Evolutionary conservation across 1,140 invertebrate species (phyloP).

Genomic region (Brachionus sp.): DNA sequence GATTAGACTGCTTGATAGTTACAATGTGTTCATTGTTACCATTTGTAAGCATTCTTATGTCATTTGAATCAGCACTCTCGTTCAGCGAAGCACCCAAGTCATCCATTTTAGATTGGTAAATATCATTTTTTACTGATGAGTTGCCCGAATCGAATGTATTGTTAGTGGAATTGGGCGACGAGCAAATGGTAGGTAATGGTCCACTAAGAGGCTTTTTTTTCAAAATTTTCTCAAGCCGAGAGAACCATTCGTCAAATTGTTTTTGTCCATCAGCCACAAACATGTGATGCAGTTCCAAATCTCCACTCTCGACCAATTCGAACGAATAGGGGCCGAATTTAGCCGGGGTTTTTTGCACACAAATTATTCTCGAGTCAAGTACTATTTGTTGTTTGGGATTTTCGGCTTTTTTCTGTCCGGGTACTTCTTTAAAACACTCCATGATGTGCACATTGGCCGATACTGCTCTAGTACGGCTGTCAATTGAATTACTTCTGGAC

Average conservation of each 20-base stretch:
- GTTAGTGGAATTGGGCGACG: not conserved
- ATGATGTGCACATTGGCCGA: not conserved
- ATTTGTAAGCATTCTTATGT: constrained; percentile 12
- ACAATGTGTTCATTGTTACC: not conserved
- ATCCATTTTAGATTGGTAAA: not conserved
- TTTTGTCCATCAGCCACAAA: constrained; percentile 9
- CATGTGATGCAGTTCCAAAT: not conserved
- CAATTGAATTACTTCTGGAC: not conserved
- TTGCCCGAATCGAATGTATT: not conserved
- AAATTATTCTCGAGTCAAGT: not conserved
- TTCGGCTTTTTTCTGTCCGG: constrained; percentile 4
- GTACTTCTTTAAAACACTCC: constrained; percentile 43
- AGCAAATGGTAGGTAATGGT: not conserved
- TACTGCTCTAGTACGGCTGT: not conserved
- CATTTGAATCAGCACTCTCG: constrained; percentile 24
- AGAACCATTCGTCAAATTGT: constrained; percentile 22
- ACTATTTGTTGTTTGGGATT: constrained; percentile 39
- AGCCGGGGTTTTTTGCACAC: not conserved
- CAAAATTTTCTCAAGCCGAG: not conserved
- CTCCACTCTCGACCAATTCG: not conserved
- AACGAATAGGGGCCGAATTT: constrained; percentile 20
- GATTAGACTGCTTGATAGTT: not conserved
- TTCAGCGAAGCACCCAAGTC: not conserved
- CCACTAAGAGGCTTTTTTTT: not conserved
- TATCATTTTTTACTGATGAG: not conserved